phyloP scores from a whole-genome alignment of 2,888 invertebrate species.

The Villa cingulata region DNA sequence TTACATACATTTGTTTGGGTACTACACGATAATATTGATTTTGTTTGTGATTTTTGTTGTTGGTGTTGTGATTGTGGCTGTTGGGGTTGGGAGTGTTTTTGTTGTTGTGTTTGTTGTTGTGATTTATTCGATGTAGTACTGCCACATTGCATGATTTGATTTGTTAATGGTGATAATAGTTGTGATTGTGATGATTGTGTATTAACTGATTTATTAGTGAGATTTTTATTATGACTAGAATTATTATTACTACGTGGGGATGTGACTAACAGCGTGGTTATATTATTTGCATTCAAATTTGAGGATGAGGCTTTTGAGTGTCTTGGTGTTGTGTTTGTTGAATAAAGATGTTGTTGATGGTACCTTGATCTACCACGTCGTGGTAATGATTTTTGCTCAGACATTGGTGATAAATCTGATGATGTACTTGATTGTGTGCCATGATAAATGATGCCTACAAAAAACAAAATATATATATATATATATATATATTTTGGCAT shows the following conservation, averaged over 20 bases:
- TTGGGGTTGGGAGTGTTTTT: conserved; percentile 21
- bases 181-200: conserved; percentile 17
- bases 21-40: conserved; percentile 10
- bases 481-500: not conserved
- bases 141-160: conserved; percentile 30
- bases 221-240: conserved; percentile 25
- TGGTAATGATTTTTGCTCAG: conserved; percentile 61
- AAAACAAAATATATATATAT: not conserved
- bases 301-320: conserved; percentile 33
- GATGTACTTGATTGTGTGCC: conserved; percentile 63
- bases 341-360: conserved; percentile 39
- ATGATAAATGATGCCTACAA: conserved; percentile 55
- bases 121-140: conserved; percentile 32
- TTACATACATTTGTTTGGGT: conserved; percentile 13
- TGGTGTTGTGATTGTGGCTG: conserved; percentile 30
- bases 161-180: conserved; percentile 17
- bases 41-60: conserved; percentile 6
- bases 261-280: conserved; percentile 26
- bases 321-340: conserved; percentile 40
- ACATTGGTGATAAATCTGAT: conserved; percentile 64
- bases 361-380: conserved; percentile 58
- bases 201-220: conserved; percentile 6
- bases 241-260: conserved; percentile 35
- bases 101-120: conserved; percentile 11
- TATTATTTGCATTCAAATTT: conserved; percentile 32